Conservation (phyloP, 2,113 vertebrate species). For the Pangasianodon hypophthalmus region DNA sequence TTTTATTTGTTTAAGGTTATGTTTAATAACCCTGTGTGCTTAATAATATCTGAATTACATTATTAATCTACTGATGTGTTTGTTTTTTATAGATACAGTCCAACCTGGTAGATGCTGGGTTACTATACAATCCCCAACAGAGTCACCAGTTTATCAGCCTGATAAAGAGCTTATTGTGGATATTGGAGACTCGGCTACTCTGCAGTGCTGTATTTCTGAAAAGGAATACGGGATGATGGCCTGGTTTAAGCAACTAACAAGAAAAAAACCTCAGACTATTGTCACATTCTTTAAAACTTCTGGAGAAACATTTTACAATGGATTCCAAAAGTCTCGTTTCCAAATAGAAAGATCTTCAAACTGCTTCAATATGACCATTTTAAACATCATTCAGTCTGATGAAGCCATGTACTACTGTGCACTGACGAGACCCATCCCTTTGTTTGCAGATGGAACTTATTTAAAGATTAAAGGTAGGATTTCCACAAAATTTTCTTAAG, state of each 20-base stretch:
- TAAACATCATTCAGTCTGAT: neutral
- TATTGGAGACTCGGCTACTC: neutral
- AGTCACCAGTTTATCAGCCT: neutral
- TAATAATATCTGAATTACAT: no score
- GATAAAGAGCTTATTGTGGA: neutral
- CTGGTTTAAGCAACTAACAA: neutral
- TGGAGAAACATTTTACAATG: neutral
- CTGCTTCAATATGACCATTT: neutral
- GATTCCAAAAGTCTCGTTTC: neutral
- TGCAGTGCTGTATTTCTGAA: neutral
- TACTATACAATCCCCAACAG: neutral
- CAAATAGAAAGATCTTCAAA: neutral
- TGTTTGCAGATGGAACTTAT: neutral
- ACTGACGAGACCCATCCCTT: neutral
- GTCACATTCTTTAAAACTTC: neutral
- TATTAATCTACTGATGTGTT: neutral
- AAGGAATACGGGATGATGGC: neutral
- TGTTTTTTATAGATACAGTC: neutral
- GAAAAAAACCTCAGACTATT: neutral
- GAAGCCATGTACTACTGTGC: slow-evolving; percentile 13
- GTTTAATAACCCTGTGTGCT: no score
- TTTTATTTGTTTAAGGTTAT: no score
- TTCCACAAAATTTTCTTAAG: neutral
- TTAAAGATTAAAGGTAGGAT: neutral
- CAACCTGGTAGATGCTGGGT: neutral